A percentile compares a stretch with the other conserved stretches of the same genome.
Evolutionary conservation across 1,140 invertebrate species (phyloP).

Genomic region (Dreissena polymorpha): DNA sequence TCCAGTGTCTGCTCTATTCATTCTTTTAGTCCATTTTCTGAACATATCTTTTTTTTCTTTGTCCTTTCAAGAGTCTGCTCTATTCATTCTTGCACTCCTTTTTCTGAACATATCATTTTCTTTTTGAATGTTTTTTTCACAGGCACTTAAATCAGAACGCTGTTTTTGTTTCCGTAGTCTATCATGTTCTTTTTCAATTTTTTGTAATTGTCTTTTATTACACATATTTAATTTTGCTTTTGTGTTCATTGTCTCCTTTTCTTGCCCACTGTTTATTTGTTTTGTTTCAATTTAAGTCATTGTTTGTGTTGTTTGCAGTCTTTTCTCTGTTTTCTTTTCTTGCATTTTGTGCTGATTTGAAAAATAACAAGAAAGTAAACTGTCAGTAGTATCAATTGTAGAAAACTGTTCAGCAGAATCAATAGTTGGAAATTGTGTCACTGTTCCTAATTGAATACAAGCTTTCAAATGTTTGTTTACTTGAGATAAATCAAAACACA

Average conservation of each 20-base stretch:
- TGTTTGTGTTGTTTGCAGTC: background rate
- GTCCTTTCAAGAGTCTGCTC: no score
- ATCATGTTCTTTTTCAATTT: constrained; percentile 15
- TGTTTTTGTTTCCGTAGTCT: background rate
- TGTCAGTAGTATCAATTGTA: background rate
- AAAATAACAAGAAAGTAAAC: constrained; percentile 18
- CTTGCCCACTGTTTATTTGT: background rate
- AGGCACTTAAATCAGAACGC: constrained; percentile 9
- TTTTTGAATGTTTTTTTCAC: background rate
- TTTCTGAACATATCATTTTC: background rate
- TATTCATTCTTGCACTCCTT: background rate
- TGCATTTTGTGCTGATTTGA: constrained; percentile 6
- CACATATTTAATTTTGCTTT: background rate
- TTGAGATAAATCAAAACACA: constrained; percentile 6
- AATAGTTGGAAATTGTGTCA: constrained; percentile 13
- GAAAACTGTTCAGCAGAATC: constrained; percentile 4
- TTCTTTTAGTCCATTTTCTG: background rate
- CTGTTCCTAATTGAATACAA: constrained; percentile 2
- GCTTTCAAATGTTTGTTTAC: constrained; percentile 17
- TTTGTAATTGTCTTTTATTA: constrained; percentile 12
- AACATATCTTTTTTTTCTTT: background rate
- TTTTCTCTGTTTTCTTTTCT: background rate
- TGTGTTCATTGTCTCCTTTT: background rate
- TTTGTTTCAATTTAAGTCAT: background rate
- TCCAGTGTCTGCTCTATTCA: background rate